Evolutionary conservation across 2,797 vertebrate genomes (phyloP).

Genomic region (Natrix natrix): DNA sequence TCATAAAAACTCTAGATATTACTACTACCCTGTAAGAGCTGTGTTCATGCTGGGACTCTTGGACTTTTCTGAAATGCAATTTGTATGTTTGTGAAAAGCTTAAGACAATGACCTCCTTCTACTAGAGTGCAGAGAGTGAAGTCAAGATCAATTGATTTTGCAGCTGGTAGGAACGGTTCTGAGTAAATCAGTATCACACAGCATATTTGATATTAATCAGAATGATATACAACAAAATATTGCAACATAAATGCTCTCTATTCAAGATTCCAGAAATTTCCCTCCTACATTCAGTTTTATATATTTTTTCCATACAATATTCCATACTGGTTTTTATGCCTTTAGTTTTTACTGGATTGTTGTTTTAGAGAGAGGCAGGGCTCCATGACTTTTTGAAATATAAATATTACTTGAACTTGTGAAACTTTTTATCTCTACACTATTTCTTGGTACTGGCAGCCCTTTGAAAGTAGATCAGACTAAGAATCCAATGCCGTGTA

Average conservation of each 20-base stretch:
- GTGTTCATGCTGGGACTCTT: not conserved
- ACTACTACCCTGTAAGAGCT: not conserved
- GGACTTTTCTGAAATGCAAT: not conserved
- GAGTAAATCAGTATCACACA: not conserved
- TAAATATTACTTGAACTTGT: not conserved
- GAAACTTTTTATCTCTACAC: not conserved
- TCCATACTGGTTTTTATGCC: not conserved
- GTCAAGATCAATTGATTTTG: not conserved
- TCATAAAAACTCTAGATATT: not conserved
- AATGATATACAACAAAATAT: not conserved
- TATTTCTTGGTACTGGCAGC: not conserved
- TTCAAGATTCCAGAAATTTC: not conserved
- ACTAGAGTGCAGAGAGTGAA: not conserved
- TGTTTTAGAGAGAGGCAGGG: not conserved
- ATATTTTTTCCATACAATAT: not conserved
- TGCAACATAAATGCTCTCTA: not conserved
- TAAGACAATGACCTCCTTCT: not conserved
- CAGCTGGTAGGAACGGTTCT: not conserved
- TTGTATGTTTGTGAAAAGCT: not conserved
- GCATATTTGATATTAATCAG: not conserved
- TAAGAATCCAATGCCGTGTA: not conserved
- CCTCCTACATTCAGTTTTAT: not conserved
- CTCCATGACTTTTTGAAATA: not conserved
- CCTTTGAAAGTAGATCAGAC: not conserved
- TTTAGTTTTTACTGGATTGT: not conserved